Evolutionary conservation across 2,113 vertebrate genomes (phyloP).

Genomic region (Albula glossodonta): DNA sequence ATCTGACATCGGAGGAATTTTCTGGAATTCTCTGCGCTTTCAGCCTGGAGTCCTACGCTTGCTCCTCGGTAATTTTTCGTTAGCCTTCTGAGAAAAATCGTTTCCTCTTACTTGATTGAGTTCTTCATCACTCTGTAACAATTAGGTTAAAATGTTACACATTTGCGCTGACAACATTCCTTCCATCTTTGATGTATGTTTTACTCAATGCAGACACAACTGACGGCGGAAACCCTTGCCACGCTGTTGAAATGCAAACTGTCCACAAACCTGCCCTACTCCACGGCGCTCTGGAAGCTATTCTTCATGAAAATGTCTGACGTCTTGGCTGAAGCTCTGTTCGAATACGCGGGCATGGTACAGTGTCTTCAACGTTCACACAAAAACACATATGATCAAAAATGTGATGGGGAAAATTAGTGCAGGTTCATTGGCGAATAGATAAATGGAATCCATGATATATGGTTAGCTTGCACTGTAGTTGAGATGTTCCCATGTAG

Average conservation of each 20-base stretch:
- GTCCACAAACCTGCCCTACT: constrained; percentile 4
- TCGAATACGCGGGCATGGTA: constrained; percentile 37
- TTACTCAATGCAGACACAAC: constrained; percentile 23
- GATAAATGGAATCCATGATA: too few relatives aligned
- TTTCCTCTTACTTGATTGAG: not conserved
- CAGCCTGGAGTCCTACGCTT: constrained; percentile 42
- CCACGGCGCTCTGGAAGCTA: constrained; percentile 49
- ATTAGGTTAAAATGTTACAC: not conserved
- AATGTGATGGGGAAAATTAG: not conserved
- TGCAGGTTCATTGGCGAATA: too few relatives aligned
- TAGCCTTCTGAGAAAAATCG: not conserved
- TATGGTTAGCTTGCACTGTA: too few relatives aligned
- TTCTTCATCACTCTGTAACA: not conserved
- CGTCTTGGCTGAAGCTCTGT: constrained; percentile 44
- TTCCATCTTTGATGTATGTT: not conserved
- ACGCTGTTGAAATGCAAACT: constrained; percentile 46
- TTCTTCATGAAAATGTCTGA: constrained; percentile 43
- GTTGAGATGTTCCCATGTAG: too few relatives aligned
- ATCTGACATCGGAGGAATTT: not conserved
- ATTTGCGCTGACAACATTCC: not conserved
- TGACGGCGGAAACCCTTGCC: constrained; percentile 37
- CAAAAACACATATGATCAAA: not conserved
- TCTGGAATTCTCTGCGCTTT: constrained; percentile 34
- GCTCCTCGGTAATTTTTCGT: constrained; percentile 46
- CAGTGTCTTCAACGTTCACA: not conserved